Evolutionary conservation across 2,888 invertebrate species (phyloP).

Genomic region (Nipponacmea schrenckii): DNA sequence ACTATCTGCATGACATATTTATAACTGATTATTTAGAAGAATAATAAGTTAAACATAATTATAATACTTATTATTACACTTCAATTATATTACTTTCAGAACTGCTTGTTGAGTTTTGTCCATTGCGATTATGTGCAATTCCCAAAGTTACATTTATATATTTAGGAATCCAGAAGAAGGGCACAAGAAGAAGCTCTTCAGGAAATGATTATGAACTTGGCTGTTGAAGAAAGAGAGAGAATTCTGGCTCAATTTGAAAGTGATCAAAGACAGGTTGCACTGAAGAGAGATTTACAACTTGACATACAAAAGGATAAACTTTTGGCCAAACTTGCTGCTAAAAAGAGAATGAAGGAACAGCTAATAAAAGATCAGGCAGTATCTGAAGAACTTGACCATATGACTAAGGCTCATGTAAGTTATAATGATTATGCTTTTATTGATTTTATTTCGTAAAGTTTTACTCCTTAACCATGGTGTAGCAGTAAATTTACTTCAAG

Average conservation of each 20-base stretch:
- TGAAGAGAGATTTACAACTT: slow-evolving; percentile 38
- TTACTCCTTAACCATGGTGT: too few species aligned
- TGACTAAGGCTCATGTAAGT: slow-evolving; percentile 55
- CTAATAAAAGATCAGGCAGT: slow-evolving; percentile 57
- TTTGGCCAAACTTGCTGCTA: slow-evolving; percentile 59
- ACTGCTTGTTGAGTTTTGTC: too few species aligned
- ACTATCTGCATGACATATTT: too few species aligned
- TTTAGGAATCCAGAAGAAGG: slow-evolving; percentile 20
- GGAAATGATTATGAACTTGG: slow-evolving; percentile 45
- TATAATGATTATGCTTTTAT: not conserved
- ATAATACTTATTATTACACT: too few species aligned
- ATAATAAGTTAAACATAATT: too few species aligned
- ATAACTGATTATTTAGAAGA: too few species aligned
- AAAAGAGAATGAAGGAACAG: slow-evolving; percentile 62
- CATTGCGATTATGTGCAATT: too few species aligned
- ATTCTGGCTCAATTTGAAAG: slow-evolving; percentile 52
- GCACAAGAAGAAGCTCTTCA: slow-evolving; percentile 45
- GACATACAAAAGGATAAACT: slow-evolving; percentile 52
- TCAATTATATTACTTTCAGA: too few species aligned
- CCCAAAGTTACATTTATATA: too few species aligned
- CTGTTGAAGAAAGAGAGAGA: slow-evolving; percentile 47
- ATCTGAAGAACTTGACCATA: slow-evolving; percentile 56
- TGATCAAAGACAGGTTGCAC: slow-evolving; percentile 40
- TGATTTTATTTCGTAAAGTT: too few species aligned
- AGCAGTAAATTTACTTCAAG: too few species aligned